A percentile compares a stretch with the other conserved stretches of the same genome.
Evolutionary conservation across 2,888 invertebrate genomes (phyloP).

Genomic region (Melanchra persicariae): DNA sequence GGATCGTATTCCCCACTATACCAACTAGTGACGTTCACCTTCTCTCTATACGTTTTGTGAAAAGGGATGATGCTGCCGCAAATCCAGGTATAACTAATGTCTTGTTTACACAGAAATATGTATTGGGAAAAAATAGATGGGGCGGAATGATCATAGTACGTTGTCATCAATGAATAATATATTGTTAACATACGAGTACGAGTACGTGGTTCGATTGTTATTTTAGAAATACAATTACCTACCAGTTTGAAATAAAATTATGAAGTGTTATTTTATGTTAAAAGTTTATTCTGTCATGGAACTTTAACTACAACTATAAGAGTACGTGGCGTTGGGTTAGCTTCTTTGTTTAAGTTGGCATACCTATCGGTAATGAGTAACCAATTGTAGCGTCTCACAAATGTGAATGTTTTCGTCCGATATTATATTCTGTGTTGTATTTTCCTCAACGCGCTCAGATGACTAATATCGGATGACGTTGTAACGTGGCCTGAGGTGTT

Average conservation of each 20-base stretch:
- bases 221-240: not conserved
- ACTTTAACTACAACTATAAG: no score
- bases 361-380: constrained; percentile 58
- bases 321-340: constrained; percentile 7
- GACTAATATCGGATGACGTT: constrained; percentile 85
- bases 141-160: constrained; percentile 8
- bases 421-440: constrained; percentile 77
- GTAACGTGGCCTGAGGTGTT: constrained; percentile 73
- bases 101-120: constrained; percentile 59
- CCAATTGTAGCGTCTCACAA: constrained; percentile 60
- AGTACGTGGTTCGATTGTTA: not conserved
- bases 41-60: constrained; percentile 69
- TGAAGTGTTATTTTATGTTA: not conserved
- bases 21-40: constrained; percentile 75
- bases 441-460: constrained; percentile 76
- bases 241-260: not conserved
- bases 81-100: constrained; percentile 61
- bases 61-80: constrained; percentile 62
- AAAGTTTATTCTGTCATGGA: not conserved
- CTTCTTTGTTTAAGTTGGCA: constrained; percentile 27
- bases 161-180: not conserved
- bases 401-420: constrained; percentile 61
- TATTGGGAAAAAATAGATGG: constrained; percentile 35
- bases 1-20: constrained; percentile 87
- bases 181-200: not conserved